A percentile compares a stretch with the other conserved stretches of the same genome.
These are phyloP conservation scores for Hartigia nigra DNA, from an alignment of 2,888 invertebrate species.

Conservation along the genomic window DNA sequence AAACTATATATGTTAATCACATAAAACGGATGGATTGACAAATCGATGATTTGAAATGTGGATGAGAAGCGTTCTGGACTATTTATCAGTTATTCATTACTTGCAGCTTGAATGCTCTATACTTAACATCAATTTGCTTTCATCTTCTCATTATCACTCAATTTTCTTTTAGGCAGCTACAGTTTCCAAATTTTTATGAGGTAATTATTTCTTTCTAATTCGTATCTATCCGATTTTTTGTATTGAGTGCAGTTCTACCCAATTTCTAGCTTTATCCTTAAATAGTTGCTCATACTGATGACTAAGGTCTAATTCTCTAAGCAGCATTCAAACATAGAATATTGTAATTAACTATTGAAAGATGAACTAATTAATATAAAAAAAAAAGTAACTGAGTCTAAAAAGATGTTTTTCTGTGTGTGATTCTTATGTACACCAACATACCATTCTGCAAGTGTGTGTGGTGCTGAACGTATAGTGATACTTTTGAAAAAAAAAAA, in stretches of 20 bases:
- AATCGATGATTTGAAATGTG: constrained; percentile 37
- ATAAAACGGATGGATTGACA: constrained; percentile 47
- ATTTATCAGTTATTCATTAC: neutral
- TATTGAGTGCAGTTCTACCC: neutral
- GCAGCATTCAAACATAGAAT: constrained; percentile 59
- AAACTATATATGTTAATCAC: constrained; percentile 53
- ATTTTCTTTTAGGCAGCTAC: neutral
- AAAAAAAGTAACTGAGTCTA: constrained; percentile 53
- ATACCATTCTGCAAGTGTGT: constrained; percentile 73
- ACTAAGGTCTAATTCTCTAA: constrained; percentile 45
- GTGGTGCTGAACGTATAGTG: constrained; percentile 58
- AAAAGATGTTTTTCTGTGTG: constrained; percentile 66
- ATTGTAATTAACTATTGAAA: constrained; percentile 37
- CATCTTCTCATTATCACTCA: neutral
- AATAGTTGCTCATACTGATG: constrained; percentile 18
- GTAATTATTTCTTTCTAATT: neutral
- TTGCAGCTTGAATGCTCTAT: neutral
- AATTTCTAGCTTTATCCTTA: constrained; percentile 21
- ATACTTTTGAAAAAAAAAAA: constrained; percentile 31
- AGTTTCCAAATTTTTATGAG: neutral
- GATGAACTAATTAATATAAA: constrained; percentile 50
- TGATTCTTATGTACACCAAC: constrained; percentile 75
- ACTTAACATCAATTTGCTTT: neutral
- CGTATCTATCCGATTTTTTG: neutral
- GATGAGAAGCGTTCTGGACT: constrained; percentile 36